phyloP scores from a whole-genome alignment of 2,888 invertebrate genomes.

The Cylloceria caligata region DNA sequence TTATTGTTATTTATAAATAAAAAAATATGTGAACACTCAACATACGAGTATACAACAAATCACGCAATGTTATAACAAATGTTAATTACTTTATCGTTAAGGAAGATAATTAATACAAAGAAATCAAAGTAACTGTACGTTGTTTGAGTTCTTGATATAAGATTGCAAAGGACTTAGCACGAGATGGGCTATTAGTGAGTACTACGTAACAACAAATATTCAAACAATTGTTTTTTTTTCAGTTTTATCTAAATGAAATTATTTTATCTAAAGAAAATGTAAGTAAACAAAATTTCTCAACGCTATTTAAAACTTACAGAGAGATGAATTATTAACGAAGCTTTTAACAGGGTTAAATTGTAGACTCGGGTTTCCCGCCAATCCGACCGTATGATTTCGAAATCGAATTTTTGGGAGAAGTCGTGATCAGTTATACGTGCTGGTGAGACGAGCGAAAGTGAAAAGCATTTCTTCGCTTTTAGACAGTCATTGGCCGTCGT shows the following conservation, averaged over 20 bases:
- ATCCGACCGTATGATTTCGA: neutral
- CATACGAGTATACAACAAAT: no score
- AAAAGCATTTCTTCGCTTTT: neutral
- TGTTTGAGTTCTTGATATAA: no score
- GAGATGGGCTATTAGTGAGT: no score
- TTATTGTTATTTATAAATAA: neutral
- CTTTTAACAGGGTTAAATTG: neutral
- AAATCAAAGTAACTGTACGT: no score
- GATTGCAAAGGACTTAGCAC: no score
- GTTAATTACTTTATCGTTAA: neutral
- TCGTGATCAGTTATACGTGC: neutral
- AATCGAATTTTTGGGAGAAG: constrained; percentile 3
- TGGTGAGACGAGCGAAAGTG: neutral
- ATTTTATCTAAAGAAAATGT: neutral
- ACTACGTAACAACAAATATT: no score
- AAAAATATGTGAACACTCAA: neutral
- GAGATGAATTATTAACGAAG: neutral
- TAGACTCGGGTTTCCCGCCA: neutral
- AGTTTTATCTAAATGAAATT: no score
- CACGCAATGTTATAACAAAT: neutral
- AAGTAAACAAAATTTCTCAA: neutral
- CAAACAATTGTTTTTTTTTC: no score
- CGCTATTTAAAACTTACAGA: neutral
- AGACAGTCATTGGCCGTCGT: constrained; percentile 3
- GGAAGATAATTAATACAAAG: neutral